These are phyloP conservation scores for Parazoanthus darwini DNA, from an alignment of 92 coral and sea anemone genomes.

Conservation along the genomic window DNA sequence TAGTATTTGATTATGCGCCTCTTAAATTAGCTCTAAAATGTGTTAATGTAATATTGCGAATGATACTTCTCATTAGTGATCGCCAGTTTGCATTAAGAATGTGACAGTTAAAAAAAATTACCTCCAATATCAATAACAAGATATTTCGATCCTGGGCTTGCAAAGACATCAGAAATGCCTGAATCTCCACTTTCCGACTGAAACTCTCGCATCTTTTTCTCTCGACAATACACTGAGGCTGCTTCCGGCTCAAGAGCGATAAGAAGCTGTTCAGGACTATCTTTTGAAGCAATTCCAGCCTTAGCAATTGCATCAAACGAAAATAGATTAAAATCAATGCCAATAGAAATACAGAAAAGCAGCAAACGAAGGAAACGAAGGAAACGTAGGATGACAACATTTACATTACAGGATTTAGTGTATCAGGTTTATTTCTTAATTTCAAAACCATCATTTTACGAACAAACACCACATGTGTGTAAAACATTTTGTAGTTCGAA, in stretches of 20 bases:
- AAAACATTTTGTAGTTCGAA: no score
- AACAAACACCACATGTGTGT: no score
- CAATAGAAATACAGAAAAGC: neutral
- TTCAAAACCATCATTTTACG: no score
- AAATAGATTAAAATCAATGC: neutral
- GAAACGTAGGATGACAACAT: no score
- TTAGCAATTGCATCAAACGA: neutral
- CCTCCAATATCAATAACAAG: slow-evolving; percentile 46
- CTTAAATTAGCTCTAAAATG: no score
- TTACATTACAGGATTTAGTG: no score
- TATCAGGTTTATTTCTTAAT: no score
- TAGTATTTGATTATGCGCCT: no score
- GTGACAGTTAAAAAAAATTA: neutral
- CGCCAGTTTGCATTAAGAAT: no score
- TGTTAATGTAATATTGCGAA: no score
- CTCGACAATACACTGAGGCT: slow-evolving; percentile 10
- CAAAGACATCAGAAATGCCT: slow-evolving; percentile 15
- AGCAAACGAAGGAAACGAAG: no score
- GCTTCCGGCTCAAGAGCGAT: slow-evolving; percentile 25
- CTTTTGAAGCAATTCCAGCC: slow-evolving; percentile 40
- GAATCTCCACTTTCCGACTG: slow-evolving; percentile 21
- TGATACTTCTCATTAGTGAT: no score
- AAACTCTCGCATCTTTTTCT: slow-evolving; percentile 38
- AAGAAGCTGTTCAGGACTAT: slow-evolving; percentile 20
- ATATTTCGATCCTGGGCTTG: slow-evolving; percentile 3